These are phyloP conservation scores for Champsocephalus gunnari DNA, from an alignment of 2,797 vertebrate species.

Conservation along the genomic window DNA sequence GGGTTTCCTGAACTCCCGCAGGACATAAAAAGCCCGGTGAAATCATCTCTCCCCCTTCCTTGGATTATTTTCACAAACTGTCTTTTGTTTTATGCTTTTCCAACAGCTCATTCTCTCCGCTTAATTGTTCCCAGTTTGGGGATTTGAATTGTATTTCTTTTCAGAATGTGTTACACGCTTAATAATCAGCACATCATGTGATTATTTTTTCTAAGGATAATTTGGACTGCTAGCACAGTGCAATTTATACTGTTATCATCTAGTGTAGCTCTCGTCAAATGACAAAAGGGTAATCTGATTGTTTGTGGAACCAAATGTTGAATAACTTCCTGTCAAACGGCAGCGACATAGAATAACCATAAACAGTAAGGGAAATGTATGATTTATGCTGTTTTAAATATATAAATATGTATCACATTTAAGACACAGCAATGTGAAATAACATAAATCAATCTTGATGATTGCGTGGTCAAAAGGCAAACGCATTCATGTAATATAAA, in stretches of 20 bases:
- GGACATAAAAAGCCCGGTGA: slow-evolving; percentile 53
- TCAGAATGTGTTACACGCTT: slow-evolving; percentile 13
- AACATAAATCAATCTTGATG: slow-evolving; percentile 2
- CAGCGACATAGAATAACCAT: slow-evolving; percentile 5
- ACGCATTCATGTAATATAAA: not conserved
- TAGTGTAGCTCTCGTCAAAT: slow-evolving; percentile 10
- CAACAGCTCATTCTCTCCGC: slow-evolving; percentile 21
- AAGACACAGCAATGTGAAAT: not conserved
- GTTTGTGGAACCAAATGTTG: not conserved
- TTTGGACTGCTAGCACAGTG: not conserved
- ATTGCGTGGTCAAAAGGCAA: not conserved
- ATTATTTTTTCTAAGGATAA: not conserved
- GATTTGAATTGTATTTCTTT: slow-evolving; percentile 47
- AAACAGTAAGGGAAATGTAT: slow-evolving; percentile 1
- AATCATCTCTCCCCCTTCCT: slow-evolving; percentile 40
- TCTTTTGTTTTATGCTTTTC: slow-evolving; percentile 44
- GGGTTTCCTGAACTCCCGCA: slow-evolving; percentile 64
- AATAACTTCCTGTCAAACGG: not conserved
- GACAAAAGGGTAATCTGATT: not conserved
- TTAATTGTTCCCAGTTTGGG: slow-evolving; percentile 34
- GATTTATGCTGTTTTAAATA: slow-evolving; percentile 2
- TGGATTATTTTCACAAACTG: slow-evolving; percentile 47
- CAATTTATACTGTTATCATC: slow-evolving; percentile 2
- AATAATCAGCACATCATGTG: not conserved
- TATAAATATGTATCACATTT: not conserved